Conservation (phyloP, 2,797 vertebrate genomes). For the Myiotriccus ornatus region DNA sequence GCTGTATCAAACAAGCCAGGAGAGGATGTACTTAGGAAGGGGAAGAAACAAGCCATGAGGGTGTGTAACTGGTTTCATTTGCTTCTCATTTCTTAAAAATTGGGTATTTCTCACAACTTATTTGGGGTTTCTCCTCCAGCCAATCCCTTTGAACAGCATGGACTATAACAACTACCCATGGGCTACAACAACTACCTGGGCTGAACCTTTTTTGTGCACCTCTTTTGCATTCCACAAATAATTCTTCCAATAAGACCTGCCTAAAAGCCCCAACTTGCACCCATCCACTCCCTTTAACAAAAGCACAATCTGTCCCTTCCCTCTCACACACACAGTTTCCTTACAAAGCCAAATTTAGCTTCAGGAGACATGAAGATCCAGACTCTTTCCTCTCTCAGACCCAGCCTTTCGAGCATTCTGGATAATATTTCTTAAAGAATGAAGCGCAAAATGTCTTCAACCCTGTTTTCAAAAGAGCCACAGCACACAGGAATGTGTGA, state of each 20-base stretch:
- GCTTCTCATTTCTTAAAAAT: neutral
- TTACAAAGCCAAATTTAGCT: neutral
- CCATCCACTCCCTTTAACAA: neutral
- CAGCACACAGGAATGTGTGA: constrained; percentile 25
- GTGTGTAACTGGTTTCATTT: neutral
- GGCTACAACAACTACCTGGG: neutral
- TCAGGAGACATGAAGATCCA: neutral
- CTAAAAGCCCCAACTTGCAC: neutral
- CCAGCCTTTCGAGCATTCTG: neutral
- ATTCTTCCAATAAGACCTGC: neutral
- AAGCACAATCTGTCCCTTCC: neutral
- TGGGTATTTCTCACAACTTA: neutral
- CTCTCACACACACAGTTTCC: neutral
- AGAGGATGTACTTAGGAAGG: neutral
- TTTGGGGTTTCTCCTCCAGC: neutral
- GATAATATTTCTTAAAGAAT: neutral
- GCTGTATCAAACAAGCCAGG: neutral
- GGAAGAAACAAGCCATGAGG: neutral
- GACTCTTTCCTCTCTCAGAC: neutral
- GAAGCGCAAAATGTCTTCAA: neutral
- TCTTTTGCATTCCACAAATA: neutral
- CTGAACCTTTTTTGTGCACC: fast-evolving
- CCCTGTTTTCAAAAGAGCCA: neutral
- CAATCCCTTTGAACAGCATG: fast-evolving
- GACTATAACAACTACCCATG: neutral